These are phyloP conservation scores for Ochropleura plecta DNA, from an alignment of 2,888 invertebrate genomes.

Conservation along the genomic window DNA sequence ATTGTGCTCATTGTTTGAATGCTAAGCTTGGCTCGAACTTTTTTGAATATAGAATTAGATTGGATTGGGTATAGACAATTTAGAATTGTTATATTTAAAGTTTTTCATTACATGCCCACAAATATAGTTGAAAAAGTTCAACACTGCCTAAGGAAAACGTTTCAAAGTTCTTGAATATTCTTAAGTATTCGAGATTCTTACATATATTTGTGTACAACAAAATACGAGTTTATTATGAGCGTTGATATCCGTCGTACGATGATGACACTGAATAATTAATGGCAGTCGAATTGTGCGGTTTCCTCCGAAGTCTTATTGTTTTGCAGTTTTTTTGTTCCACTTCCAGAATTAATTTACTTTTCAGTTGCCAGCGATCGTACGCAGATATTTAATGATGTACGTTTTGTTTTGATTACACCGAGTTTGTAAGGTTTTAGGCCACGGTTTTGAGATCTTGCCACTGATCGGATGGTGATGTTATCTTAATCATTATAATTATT, in stretches of 20 bases:
- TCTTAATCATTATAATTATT: slow-evolving; percentile 35
- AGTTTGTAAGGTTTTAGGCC: slow-evolving; percentile 64
- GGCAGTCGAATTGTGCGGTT: slow-evolving; percentile 73
- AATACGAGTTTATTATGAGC: slow-evolving; percentile 67
- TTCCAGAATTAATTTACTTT: slow-evolving; percentile 85
- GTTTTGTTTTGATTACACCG: slow-evolving; percentile 67
- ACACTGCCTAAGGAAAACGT: background rate
- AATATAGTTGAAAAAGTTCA: background rate
- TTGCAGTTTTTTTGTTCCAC: slow-evolving; percentile 79
- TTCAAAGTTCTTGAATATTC: slow-evolving; percentile 27
- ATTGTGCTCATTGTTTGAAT: slow-evolving; percentile 67
- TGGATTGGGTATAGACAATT: slow-evolving; percentile 1
- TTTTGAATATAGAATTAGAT: slow-evolving; percentile 45
- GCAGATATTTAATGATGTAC: slow-evolving; percentile 83
- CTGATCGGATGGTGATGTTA: slow-evolving; percentile 45
- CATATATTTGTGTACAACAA: slow-evolving; percentile 51
- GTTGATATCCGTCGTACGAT: slow-evolving; percentile 70
- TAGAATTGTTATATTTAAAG: slow-evolving; percentile 27
- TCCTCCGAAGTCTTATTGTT: slow-evolving; percentile 70
- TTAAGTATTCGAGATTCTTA: slow-evolving; percentile 25
- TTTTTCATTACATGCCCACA: background rate
- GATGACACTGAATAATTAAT: slow-evolving; percentile 85
- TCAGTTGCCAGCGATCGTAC: slow-evolving; percentile 80
- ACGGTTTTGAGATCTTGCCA: slow-evolving; percentile 34
- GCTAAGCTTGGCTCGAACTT: slow-evolving; percentile 46